Evolutionary conservation across 2,797 vertebrate genomes (phyloP), one percentile per base, ranked within the genome.

Genomic region (Phataginus tricuspis): DNA sequence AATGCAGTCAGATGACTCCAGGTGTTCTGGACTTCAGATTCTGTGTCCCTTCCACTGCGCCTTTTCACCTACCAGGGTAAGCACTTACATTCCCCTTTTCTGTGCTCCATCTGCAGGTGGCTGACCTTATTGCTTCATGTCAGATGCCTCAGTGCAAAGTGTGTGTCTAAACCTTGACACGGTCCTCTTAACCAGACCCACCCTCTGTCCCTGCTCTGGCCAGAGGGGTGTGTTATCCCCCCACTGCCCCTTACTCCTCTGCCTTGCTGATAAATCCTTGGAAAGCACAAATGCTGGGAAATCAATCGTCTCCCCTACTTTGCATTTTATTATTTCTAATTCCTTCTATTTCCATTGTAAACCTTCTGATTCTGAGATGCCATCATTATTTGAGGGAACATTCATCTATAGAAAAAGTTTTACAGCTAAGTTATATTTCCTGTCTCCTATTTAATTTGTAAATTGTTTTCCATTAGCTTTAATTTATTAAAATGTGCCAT

Each of bases 401-500:
- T 3, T 74, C 71, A 66, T n/a, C 31, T 57, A 55, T 21, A 68
- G 66, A 87, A 78, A 78, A 93, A 29, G 5, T 23, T 82, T 87
- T 49, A 63, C 37, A 82, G 64, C 6, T 39, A 68, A 85, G 71
- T 85, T 87, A 39, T 90, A 71, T 92, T 85, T 85, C 19, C 42
- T 86, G 1, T 39, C 39, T 64, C 4, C 69, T 91, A 78, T 72
- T 82, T 88, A 96, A 74, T 42, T 75, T 88, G 34, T 69, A 95
- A 96, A 95, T 85, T 95, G 21, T 57, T 95, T 93, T 92, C 51
- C 5, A 85, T 86, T 91, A 87, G 19, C 37, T 92, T 97, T 96
- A 93, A 93, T 85, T 96, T 95, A 74, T 66, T 74, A 86, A 96
- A 96, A 82, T 79, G 66, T 92, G 49, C 53, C 27, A 5, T 25